Evolutionary conservation across 2,113 vertebrate genomes (phyloP).

Genomic region (Oceanodroma tethys): DNA sequence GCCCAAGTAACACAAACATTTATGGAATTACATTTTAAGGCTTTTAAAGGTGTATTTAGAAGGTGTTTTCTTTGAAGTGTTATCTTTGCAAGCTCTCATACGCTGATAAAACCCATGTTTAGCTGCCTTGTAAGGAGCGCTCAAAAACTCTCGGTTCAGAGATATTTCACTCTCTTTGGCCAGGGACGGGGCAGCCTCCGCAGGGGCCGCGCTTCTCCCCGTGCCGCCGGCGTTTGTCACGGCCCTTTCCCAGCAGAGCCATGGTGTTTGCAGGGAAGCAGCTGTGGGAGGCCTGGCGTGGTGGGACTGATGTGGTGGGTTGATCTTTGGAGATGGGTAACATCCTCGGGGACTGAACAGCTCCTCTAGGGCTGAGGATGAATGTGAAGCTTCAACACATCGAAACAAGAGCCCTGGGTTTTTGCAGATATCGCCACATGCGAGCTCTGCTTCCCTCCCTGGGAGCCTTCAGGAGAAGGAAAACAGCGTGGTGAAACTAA

Average conservation of each 20-base stretch:
- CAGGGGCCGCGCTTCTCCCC: accelerated
- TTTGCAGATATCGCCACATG: background rate
- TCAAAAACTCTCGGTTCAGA: background rate
- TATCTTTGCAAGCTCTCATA: slow-evolving; percentile 69
- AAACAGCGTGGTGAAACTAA: background rate
- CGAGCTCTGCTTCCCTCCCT: background rate
- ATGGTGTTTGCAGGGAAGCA: background rate
- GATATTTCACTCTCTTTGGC: background rate
- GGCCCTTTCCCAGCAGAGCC: background rate
- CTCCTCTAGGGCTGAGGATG: background rate
- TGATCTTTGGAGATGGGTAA: background rate
- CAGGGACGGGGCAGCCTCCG: background rate
- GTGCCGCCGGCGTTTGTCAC: accelerated
- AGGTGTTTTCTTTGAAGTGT: slow-evolving; percentile 76
- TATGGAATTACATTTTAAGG: slow-evolving; percentile 66
- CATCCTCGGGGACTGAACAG: accelerated
- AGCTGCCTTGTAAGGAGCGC: background rate
- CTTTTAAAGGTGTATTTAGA: slow-evolving; percentile 72
- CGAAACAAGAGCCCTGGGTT: accelerated
- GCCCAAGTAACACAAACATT: slow-evolving; percentile 76
- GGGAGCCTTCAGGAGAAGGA: background rate
- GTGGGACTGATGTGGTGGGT: background rate
- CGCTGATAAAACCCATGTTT: slow-evolving; percentile 35
- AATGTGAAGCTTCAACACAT: background rate
- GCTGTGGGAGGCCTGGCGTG: background rate